Conservation (phyloP, 1,140 invertebrate species). For the Mercenaria mercenaria region DNA sequence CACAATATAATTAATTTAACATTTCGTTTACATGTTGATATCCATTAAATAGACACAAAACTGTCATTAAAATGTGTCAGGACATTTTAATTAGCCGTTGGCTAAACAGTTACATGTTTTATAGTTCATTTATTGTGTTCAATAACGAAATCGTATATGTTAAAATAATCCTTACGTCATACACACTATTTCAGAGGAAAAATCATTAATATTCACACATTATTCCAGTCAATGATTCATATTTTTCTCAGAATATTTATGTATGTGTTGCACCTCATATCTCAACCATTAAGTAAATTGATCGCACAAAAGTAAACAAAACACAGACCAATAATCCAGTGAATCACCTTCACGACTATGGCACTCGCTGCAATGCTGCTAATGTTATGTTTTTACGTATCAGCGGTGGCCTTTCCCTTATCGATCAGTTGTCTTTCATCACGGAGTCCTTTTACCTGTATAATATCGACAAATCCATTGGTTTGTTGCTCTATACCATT, state of each 20-base stretch:
- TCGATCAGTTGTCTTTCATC: constrained; percentile 30
- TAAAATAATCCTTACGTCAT: background rate
- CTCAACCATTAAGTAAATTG: background rate
- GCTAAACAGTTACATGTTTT: background rate
- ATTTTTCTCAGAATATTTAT: no score
- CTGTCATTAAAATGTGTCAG: constrained; percentile 6
- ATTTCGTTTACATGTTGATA: constrained; percentile 1
- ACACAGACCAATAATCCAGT: constrained; percentile 38
- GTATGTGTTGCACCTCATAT: background rate
- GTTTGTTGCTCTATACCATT: constrained; percentile 1
- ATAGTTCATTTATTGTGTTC: background rate
- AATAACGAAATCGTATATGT: background rate
- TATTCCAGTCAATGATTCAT: background rate
- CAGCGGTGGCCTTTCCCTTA: constrained; percentile 17
- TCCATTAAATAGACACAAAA: constrained; percentile 22
- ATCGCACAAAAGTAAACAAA: background rate
- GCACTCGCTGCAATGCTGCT: background rate
- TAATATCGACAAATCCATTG: constrained; percentile 14
- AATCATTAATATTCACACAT: background rate
- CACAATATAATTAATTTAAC: background rate
- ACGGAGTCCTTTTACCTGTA: constrained; percentile 25
- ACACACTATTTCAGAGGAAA: background rate
- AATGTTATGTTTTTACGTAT: constrained; percentile 62
- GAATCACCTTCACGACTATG: constrained; percentile 14
- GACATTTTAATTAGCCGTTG: background rate